Percentiles rank a stretch among this genome's conserved stretches.
These are phyloP conservation scores for Lycophotia porphyrea DNA, from an alignment of 2,888 invertebrate species.

Conservation along the genomic window DNA sequence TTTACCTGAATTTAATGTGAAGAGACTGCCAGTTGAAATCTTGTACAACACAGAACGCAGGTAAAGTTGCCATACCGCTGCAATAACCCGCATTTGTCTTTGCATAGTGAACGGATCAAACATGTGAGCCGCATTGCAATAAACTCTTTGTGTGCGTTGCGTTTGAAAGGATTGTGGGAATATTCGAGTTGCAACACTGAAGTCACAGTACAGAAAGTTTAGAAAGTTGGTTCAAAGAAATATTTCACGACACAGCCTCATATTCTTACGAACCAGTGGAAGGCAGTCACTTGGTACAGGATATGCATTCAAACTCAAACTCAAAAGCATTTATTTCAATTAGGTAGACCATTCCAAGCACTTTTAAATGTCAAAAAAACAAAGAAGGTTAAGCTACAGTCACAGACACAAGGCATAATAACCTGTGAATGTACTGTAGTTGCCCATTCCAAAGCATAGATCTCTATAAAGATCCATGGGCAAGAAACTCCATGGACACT, in stretches of 20 bases:
- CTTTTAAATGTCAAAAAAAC: too few species aligned
- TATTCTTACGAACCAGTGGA: too few species aligned
- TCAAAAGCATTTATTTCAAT: too few species aligned
- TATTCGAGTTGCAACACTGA: conserved; percentile 51
- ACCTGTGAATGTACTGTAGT: too few species aligned
- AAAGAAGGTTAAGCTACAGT: too few species aligned
- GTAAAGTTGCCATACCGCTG: conserved; percentile 56
- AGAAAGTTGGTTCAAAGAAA: conserved; percentile 10
- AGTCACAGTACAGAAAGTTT: neutral
- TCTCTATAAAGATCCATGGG: too few species aligned
- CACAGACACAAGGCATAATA: too few species aligned
- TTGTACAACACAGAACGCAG: neutral
- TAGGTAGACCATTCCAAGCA: too few species aligned
- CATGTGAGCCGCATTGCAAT: conserved; percentile 63
- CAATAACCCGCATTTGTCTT: conserved; percentile 65
- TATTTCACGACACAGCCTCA: neutral
- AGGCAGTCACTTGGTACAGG: too few species aligned
- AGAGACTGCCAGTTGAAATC: conserved; percentile 1
- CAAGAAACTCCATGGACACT: too few species aligned
- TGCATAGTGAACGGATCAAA: conserved; percentile 66
- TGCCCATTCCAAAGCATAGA: too few species aligned
- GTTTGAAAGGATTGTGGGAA: conserved; percentile 58
- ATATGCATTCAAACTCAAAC: too few species aligned
- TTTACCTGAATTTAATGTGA: conserved; percentile 17
- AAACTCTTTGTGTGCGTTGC: conserved; percentile 64